Percentiles rank a stretch among this genome's conserved stretches.
Conservation (phyloP, 2,113 vertebrate species). For the Dicrurus megarhynchus region DNA sequence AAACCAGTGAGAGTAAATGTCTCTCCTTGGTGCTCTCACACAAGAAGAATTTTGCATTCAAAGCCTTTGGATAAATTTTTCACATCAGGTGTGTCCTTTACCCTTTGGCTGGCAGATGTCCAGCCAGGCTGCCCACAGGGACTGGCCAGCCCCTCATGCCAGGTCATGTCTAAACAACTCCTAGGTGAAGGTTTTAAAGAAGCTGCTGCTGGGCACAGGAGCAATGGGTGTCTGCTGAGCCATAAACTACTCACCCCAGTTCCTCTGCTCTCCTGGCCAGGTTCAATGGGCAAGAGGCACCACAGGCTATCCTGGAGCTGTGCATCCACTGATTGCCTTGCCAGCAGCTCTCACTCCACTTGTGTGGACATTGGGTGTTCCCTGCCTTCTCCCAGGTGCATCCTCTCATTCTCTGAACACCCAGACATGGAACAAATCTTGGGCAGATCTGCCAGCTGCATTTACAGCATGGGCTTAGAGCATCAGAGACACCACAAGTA, state of each 20-base stretch:
- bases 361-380: not conserved
- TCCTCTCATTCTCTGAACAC: not conserved
- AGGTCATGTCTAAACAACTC: not conserved
- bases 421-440: too few species aligned
- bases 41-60: not conserved
- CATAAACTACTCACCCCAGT: not conserved
- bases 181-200: not conserved
- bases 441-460: not conserved
- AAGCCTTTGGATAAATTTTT: not conserved
- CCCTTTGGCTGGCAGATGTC: not conserved
- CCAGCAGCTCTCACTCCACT: not conserved
- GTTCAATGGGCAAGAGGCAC: not conserved
- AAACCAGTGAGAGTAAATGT: not conserved
- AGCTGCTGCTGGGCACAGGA: not conserved
- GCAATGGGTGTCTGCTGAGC: not conserved
- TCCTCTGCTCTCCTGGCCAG: not conserved
- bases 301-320: accelerated
- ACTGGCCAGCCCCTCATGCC: accelerated
- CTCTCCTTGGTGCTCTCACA: not conserved
- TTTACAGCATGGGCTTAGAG: not conserved
- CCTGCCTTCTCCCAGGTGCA: not conserved
- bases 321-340: not conserved
- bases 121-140: not conserved
- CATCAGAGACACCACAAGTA: not conserved
- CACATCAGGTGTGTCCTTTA: not conserved